Evolutionary conservation across 2,113 vertebrate genomes (phyloP), one percentile per base, ranked within the genome.

Genomic region (Probosciger aterrimus): DNA sequence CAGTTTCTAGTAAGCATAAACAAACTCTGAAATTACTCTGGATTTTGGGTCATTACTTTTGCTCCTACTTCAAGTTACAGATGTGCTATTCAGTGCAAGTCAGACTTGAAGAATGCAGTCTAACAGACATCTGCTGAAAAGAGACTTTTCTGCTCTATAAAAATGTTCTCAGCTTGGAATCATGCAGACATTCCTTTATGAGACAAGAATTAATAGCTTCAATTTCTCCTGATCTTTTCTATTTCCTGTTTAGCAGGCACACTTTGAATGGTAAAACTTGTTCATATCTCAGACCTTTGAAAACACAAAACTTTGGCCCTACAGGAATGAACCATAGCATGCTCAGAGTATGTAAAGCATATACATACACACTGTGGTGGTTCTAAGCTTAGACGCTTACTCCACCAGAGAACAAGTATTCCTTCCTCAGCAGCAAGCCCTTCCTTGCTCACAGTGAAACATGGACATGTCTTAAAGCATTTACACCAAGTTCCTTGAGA

Each of bases 401-500:
- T 14, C 35, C 64, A 49, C 47, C 39, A 83, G 20, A 52, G 15
- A 64, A 37, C 14, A 62, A 52, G 79, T 14, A 43, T 11, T 60
- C 28, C 14, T 63, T 94, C 53, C 65, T 69, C 68, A 73, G 2
- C 27, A 23, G 60, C 2, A 2, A 67, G n/a, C 49, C 82, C 43
- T 94, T 50, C 74, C 52, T 85, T 14, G 5, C 74, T 75, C 88
- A 30, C 60, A 67, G 50, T 57, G 52, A 78, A 90, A 78, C 65
- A 43, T 1, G 19, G 78, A 49, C 23, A 41, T 43, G 82, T 97
- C 95, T 95, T 94, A 96, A 93, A 91, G 67, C 83, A 92, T 64
- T 94, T 65, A 79, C 92, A 93, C 74, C 59, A n/a, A 92, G 79
- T 46, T 95, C 86, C 93, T 92, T 82, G 82, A 88, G 73, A 82